Evolutionary conservation across 2,888 invertebrate species (phyloP).

Genomic region (Oscheius myriophilus): DNA sequence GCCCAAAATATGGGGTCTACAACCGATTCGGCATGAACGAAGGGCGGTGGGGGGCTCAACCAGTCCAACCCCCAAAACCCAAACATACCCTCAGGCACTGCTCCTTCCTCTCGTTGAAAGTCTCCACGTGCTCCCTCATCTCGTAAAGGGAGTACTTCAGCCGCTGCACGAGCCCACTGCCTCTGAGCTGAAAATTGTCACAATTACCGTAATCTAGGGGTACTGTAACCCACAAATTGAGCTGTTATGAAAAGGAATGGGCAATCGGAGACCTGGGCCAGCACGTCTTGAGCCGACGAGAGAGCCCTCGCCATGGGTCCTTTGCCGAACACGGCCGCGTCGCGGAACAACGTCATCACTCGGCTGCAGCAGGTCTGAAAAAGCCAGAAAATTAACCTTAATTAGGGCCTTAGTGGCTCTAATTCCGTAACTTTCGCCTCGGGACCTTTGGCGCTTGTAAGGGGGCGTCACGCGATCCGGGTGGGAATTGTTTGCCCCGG

Average conservation of each 20-base stretch:
- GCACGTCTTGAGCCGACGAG: conserved; percentile 76
- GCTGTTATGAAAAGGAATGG: conserved; percentile 83
- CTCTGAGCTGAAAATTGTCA: conserved; percentile 66
- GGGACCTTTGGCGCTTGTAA: neutral
- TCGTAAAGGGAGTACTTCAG: conserved; percentile 88
- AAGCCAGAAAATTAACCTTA: neutral
- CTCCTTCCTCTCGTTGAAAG: conserved; percentile 89
- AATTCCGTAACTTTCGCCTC: no score
- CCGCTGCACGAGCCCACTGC: conserved; percentile 79
- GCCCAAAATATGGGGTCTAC: no score
- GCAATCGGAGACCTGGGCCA: conserved; percentile 79
- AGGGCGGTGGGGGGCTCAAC: neutral
- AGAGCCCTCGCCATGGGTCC: conserved; percentile 68
- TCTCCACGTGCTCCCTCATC: conserved; percentile 93
- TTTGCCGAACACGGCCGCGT: conserved; percentile 79
- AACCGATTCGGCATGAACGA: no score
- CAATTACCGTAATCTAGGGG: no score
- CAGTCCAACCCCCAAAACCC: neutral
- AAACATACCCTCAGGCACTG: conserved; percentile 69
- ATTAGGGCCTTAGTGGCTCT: neutral
- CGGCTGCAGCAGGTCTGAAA: conserved; percentile 83
- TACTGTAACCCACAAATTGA: conserved; percentile 73
- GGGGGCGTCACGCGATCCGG: conserved; percentile 22
- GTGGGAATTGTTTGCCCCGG: conserved; percentile 30
- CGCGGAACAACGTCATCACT: conserved; percentile 81